phyloP scores from a whole-genome alignment of 2,113 vertebrate species.

The Craseonycteris thonglongyai region DNA sequence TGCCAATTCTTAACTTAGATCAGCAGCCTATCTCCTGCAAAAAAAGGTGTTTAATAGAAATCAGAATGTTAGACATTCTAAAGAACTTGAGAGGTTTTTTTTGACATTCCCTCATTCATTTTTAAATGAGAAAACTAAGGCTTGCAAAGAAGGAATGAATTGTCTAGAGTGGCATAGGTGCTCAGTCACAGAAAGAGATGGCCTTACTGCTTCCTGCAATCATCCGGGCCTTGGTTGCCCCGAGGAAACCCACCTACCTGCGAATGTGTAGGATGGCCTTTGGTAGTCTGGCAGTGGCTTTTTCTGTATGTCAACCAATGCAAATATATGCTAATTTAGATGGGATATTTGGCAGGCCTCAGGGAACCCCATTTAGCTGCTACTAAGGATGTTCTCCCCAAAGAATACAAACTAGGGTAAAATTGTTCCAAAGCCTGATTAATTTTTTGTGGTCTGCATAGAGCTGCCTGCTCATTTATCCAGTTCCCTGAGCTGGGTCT shows the following conservation, averaged over 20 bases:
- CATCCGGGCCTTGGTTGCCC: neutral
- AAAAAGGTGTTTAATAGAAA: neutral
- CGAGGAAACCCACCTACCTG: neutral
- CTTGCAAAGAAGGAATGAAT: neutral
- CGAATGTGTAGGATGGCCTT: conserved; percentile 24
- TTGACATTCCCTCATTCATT: neutral
- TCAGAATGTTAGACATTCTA: neutral
- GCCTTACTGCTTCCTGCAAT: fast-evolving
- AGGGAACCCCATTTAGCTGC: conserved; percentile 62
- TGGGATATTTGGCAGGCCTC: conserved; percentile 60
- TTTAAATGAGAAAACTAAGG: neutral
- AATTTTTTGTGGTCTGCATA: conserved; percentile 36
- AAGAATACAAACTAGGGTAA: conserved; percentile 68
- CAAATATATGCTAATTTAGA: conserved; percentile 68
- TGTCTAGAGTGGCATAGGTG: neutral
- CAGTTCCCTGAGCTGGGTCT: neutral
- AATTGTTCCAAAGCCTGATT: conserved; percentile 29
- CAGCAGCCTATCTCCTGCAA: neutral
- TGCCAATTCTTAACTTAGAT: neutral
- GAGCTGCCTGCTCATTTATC: conserved; percentile 41
- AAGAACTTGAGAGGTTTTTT: neutral
- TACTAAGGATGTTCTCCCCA: conserved; percentile 48
- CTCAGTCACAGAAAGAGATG: neutral
- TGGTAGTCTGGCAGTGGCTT: neutral
- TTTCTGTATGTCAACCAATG: conserved; percentile 46